Percentiles rank a stretch among this genome's conserved stretches.
Evolutionary conservation across 2,113 vertebrate species (phyloP).

Genomic region (Coreoperca whiteheadi): DNA sequence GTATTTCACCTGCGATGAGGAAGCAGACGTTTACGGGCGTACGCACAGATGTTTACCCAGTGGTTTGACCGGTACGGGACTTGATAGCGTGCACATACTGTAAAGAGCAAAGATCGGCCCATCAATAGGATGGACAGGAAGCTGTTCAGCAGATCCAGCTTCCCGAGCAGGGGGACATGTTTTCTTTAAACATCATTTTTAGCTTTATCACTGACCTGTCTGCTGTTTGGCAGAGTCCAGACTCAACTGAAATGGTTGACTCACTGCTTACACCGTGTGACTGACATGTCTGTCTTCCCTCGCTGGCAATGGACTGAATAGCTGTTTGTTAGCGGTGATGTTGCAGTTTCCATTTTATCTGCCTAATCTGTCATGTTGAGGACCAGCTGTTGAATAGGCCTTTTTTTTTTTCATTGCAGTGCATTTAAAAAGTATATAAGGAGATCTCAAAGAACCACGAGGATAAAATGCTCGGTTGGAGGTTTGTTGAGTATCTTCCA

Average conservation of each 20-base stretch:
- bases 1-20: background rate
- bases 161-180: background rate
- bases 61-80: conserved; percentile 14
- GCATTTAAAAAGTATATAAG: conserved; percentile 17
- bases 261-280: conserved; percentile 17
- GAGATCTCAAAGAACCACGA: conserved; percentile 14
- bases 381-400: conserved; percentile 34
- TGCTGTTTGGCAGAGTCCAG: conserved; percentile 9
- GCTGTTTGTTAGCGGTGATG: conserved; percentile 11
- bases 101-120: conserved; percentile 6
- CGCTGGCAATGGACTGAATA: background rate
- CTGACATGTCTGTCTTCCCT: conserved; percentile 28
- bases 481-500: conserved; percentile 20
- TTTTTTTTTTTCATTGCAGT: conserved; percentile 4
- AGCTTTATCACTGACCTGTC: conserved; percentile 1
- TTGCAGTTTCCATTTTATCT: conserved; percentile 26
- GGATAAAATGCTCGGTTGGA: conserved; percentile 17
- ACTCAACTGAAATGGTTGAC: conserved; percentile 14
- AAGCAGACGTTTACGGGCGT: background rate
- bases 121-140: conserved; percentile 8
- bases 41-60: conserved; percentile 13
- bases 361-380: conserved; percentile 16
- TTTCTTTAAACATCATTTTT: background rate
- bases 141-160: background rate
- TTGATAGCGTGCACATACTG: background rate